Percentiles rank a stretch among this genome's conserved stretches.
These are phyloP conservation scores for Podarcis cretensis DNA, from an alignment of 2,113 vertebrate genomes.

Conservation along the genomic window DNA sequence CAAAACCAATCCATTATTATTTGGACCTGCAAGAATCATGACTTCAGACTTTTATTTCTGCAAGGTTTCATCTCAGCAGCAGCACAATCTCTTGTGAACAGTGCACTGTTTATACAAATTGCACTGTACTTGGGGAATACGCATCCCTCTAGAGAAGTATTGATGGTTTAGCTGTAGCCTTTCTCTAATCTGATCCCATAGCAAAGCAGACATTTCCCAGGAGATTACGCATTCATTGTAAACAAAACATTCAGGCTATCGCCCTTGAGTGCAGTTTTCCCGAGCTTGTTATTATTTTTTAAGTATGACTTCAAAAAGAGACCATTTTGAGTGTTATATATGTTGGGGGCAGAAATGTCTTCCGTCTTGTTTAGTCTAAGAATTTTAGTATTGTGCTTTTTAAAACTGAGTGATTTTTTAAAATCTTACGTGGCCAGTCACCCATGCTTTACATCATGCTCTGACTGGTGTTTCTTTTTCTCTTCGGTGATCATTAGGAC, in stretches of 20 bases:
- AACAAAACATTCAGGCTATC: neutral
- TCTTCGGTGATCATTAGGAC: slow-evolving; percentile 68
- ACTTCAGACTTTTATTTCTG: neutral
- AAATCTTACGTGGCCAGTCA: slow-evolving; percentile 14
- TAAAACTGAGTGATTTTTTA: neutral
- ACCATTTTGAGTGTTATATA: neutral
- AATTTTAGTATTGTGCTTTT: neutral
- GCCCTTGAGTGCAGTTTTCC: neutral
- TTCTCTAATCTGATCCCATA: neutral
- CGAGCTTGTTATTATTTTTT: neutral
- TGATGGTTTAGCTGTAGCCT: neutral
- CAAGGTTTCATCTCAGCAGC: neutral
- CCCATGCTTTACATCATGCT: neutral
- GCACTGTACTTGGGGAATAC: neutral
- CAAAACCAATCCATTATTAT: neutral
- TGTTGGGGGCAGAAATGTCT: neutral
- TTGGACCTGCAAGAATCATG: fast-evolving
- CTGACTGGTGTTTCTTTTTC: slow-evolving; percentile 54
- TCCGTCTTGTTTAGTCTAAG: neutral
- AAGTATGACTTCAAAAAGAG: slow-evolving; percentile 10
- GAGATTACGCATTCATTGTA: neutral
- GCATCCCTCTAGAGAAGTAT: neutral
- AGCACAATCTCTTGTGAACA: neutral
- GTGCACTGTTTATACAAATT: neutral
- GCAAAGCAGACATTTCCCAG: neutral